Percentiles rank a stretch among this genome's conserved stretches.
phyloP scores from a whole-genome alignment of 2,797 vertebrate species.

The Apogon talboti region DNA sequence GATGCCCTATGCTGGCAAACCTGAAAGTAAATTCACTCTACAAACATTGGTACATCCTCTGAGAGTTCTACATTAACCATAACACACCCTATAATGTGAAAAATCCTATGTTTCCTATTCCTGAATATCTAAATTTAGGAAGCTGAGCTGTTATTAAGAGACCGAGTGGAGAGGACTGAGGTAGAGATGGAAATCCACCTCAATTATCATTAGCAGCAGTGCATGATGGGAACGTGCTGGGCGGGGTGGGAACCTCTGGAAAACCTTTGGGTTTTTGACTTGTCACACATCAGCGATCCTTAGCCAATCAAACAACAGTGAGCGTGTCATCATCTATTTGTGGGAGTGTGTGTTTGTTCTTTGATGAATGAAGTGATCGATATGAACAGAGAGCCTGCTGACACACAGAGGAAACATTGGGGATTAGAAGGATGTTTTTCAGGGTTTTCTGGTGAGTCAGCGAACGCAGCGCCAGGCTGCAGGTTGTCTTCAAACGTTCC shows the following conservation, averaged over 20 bases:
- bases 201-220: conserved; percentile 11
- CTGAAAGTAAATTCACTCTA: neutral
- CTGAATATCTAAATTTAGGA: neutral
- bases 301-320: conserved; percentile 31
- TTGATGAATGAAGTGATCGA: conserved; percentile 65
- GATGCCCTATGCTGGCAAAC: neutral
- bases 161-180: neutral
- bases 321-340: neutral
- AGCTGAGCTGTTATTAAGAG: neutral
- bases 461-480: conserved; percentile 16
- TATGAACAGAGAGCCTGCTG: conserved; percentile 48
- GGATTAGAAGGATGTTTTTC: conserved; percentile 58
- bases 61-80: neutral
- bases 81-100: neutral
- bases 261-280: conserved; percentile 7
- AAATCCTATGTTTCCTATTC: no score
- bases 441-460: conserved; percentile 55
- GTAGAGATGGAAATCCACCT: neutral
- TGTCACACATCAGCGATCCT: conserved; percentile 30
- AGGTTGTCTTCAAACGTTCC: conserved; percentile 35
- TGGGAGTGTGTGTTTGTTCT: conserved; percentile 18
- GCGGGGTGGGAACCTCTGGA: conserved; percentile 11
- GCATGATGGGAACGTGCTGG: conserved; percentile 38
- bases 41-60: neutral
- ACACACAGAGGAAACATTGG: conserved; percentile 46